Conservation (phyloP, 2,888 invertebrate genomes). For the Hirtodrosophila confusa region DNA sequence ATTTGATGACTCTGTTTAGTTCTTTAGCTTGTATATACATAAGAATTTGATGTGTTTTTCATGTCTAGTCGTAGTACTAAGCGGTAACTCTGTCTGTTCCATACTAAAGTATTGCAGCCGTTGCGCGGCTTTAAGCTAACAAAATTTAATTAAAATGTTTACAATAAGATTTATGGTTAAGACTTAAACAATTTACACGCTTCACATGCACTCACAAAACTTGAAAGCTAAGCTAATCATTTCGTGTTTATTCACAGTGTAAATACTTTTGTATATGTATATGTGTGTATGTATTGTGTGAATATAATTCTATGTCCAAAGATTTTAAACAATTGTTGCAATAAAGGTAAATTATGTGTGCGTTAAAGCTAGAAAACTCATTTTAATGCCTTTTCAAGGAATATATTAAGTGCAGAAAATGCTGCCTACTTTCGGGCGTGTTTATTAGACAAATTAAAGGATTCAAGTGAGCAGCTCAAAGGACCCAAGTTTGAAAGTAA, state of each 20-base stretch:
- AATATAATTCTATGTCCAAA: slow-evolving; percentile 40
- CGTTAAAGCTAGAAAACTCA: slow-evolving; percentile 27
- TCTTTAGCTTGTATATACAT: slow-evolving; percentile 35
- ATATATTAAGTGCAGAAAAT: slow-evolving; percentile 6
- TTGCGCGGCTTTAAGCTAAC: slow-evolving; percentile 66
- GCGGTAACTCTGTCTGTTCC: slow-evolving; percentile 37
- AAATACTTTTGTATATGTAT: slow-evolving; percentile 41
- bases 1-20: slow-evolving; percentile 25
- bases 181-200: slow-evolving; percentile 28
- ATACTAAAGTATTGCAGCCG: slow-evolving; percentile 65
- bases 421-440: slow-evolving; percentile 18
- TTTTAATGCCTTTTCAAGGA: slow-evolving; percentile 21
- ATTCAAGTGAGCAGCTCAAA: no score
- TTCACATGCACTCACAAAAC: slow-evolving; percentile 11
- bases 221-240: slow-evolving; percentile 7
- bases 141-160: slow-evolving; percentile 31
- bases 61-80: slow-evolving; percentile 50
- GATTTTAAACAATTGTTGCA: slow-evolving; percentile 49
- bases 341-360: slow-evolving; percentile 63
- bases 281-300: slow-evolving; percentile 12
- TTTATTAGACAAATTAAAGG: background rate
- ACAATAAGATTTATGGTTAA: slow-evolving; percentile 29
- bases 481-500: slow-evolving; percentile 30
- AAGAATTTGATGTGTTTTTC: slow-evolving; percentile 41
- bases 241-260: slow-evolving; percentile 36